Base-by-base conservation (phyloP, 2,888 invertebrate genomes). In the Amphipyra tragopoginis region DNA sequence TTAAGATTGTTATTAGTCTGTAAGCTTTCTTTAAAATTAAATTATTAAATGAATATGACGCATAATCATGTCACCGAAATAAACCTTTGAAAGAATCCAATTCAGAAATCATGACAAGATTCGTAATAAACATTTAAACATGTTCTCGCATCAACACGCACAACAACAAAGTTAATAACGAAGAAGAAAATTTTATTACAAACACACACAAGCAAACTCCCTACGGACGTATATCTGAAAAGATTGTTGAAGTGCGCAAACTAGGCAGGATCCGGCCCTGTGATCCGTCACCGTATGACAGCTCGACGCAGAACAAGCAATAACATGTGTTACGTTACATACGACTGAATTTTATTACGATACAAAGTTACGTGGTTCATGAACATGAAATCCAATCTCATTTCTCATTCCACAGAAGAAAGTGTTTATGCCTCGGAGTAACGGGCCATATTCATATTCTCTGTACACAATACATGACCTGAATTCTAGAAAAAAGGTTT, bases 221-320 rank as follows among this genome's bases (percentile, higher is more conserved):
- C 52, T 36, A 39, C 26, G 33, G 51, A 53, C 29, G 26, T 54
- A 56, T 56, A 65, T 63, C 49, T 8, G 54, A 56, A 62, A 66
- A 69, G 50, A 71, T 73, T 69, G 62, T 62, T 53, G 58, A 72
- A 75, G 71, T 65, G 49, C 34, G 48, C 59, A 65, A 80, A 81
- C 75, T 75, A 69, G 70, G 75, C 65, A 59, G 66, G 77, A 70
- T 75, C 72, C 65, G 58, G 72, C 75, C 67, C 76, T 77, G 77
- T 80, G 84, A 86, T 86, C 83, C 82, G 81, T 87, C 86, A 82
- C 77, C 73, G 70, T 80, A 80, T 82, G 85, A 86, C 85, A 82
- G 80, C 77, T 72, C 77, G 82, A 81, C 81, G 60, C 79, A 72
- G 63, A 79, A 85, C 84, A 84, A 72, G 86, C 86, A 85, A 86